Base-by-base conservation (phyloP, 2,797 vertebrate genomes). In the Podarcis lilfordi region DNA sequence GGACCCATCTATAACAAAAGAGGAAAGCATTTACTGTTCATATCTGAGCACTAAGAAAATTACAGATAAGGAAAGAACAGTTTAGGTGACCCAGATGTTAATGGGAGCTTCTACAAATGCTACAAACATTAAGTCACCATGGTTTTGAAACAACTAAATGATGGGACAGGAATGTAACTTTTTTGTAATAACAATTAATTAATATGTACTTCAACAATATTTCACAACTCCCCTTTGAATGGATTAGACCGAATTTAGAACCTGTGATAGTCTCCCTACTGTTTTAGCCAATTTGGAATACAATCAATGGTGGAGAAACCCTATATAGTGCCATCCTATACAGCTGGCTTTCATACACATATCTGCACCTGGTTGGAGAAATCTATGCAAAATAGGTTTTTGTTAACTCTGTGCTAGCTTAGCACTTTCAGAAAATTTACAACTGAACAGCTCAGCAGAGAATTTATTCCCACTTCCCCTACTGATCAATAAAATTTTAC, bases 1-100 rank as follows among this genome's bases (percentile, higher is more conserved):
- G 99, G 94, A 99, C 99, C 99, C 99, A 99, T 95, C 99, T 99
- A 91, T 29, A 96, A 95, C 10, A 88, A 82, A 55, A 15, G 90
- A 90, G 19, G 8, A 91, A 94, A 93, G 2, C 55, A 89, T 84
- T 66, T 45, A 64, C 15, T 7, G 29, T 37, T 37, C 27, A 43
- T 3, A 37, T 68, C 32, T 80, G 5, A 85, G 72, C 9, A 68
- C 1, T 37, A 72, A 88, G 71, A 35, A n/a, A 74, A 84, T 37
- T 15, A 35, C 27, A 29, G 27, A 74, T 13, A 76, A 61, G 66
- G 21, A 86, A 66, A 55, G 5, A 71, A 55, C 10, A 82, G 19
- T 27, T 79, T 25, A 40, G 13, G 9, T 84, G 27, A 88, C 25
- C 1, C 9, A 84, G 37, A 2, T 3, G 25, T 55, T 77, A 40